phyloP scores from a whole-genome alignment of 2,797 vertebrate species.

The Glossophaga mutica region DNA sequence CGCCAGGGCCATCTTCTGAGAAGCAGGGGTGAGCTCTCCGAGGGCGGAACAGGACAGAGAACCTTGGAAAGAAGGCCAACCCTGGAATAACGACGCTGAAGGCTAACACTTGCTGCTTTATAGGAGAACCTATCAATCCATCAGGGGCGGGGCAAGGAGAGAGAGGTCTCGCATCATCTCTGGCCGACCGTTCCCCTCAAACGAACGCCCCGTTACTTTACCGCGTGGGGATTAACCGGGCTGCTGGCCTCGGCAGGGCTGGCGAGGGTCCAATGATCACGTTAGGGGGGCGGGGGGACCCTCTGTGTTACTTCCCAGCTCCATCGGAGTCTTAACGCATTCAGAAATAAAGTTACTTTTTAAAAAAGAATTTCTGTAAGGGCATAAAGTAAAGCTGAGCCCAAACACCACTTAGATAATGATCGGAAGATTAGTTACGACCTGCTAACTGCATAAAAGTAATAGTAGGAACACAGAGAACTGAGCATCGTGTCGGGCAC shows the following conservation, averaged over 20 bases:
- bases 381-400: not conserved
- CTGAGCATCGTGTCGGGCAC: not conserved
- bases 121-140: not conserved
- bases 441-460: not conserved
- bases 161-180: not conserved
- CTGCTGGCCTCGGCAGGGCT: not conserved
- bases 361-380: not conserved
- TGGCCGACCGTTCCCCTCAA: not conserved
- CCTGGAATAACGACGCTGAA: not conserved
- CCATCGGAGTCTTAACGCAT: not conserved
- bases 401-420: not conserved
- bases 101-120: not conserved
- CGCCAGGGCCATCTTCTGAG: not conserved
- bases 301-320: not conserved
- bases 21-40: not conserved
- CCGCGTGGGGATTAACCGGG: not conserved
- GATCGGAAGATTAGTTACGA: not conserved
- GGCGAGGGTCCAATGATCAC: not conserved
- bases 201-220: not conserved
- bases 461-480: not conserved
- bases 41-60: not conserved
- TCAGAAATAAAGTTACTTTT: not conserved
- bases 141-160: not conserved
- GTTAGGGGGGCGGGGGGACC: not conserved
- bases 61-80: not conserved